phyloP scores from a whole-genome alignment of 2,888 invertebrate species.

The Drosophila prolongata region DNA sequence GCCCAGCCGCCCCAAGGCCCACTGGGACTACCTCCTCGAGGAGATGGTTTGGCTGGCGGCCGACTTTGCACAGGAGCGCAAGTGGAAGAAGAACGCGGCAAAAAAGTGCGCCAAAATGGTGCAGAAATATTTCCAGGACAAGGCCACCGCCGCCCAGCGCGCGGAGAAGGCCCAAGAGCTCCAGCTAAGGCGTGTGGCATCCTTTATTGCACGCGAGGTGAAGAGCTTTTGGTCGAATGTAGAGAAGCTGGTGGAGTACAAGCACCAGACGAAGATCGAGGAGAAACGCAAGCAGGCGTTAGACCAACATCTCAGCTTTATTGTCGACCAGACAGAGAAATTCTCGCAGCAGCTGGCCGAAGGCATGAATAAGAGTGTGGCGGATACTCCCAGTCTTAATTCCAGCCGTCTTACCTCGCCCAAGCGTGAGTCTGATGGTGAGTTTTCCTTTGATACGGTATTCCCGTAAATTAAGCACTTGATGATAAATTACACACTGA shows the following conservation, averaged over 20 bases:
- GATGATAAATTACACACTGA: conserved; percentile 82
- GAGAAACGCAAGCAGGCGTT: conserved; percentile 97
- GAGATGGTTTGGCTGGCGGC: conserved; percentile 99
- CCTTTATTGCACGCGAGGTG: conserved; percentile 96
- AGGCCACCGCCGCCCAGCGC: conserved; percentile 93
- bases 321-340: conserved; percentile 99
- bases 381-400: conserved; percentile 83
- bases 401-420: conserved; percentile 85
- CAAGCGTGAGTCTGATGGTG: conserved; percentile 86
- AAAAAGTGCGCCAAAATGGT: conserved; percentile 96
- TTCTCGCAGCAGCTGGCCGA: conserved; percentile 96
- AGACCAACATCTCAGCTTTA: conserved; percentile 98
- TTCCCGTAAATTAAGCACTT: conserved; percentile 42
- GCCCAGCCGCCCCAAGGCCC: conserved; percentile 94
- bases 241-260: conserved; percentile 98
- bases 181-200: conserved; percentile 93
- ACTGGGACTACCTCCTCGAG: conserved; percentile 99
- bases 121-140: conserved; percentile 96
- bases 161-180: conserved; percentile 96
- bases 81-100: conserved; percentile 98
- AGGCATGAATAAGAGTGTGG: conserved; percentile 89
- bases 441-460: conserved; percentile 44
- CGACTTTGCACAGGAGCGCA: conserved; percentile 98
- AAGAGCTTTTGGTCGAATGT: conserved; percentile 98
- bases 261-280: conserved; percentile 95